Evolutionary conservation across 2,888 invertebrate species (phyloP), one percentile per base, ranked within the genome.

Genomic region (Drosophila multiciliata): DNA sequence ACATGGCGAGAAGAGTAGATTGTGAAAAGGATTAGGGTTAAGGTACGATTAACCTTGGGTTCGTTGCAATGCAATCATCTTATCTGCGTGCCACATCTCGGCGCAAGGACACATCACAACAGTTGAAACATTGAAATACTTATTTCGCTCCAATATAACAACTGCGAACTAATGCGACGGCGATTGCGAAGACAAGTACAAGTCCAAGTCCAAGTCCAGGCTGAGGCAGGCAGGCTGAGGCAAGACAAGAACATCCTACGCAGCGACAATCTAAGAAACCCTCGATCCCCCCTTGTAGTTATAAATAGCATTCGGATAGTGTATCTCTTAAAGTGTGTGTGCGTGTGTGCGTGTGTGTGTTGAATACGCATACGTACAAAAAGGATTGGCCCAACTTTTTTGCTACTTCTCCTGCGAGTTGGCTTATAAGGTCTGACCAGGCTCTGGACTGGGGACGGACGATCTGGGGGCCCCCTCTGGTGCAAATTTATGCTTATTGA

Each of bases 401-500:
- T 64, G 62, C 68, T 70, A 57, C 80, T 63, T 45, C 60, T 49
- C 36, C 35, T 38, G 29, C 57, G 29, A 53, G 48, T 74, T 67
- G 75, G 45, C 63, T 66, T 67, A 60, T 66, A 78, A 58, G 75
- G 75, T 35, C 75, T 48, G 59, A 32, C 9, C 66, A 20, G 33
- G 57, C 36, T 23, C 45, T 64, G 50, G 23, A 40, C 38, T 67
- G 20, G 38, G 26, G 35, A 42, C 73, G 45, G 17, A 57, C 17
- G 9, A 38, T 33, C 48, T 54, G 67, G 49, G 54, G 77, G 85
- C 88, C 91, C 91, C 91, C 91, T 89, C 90, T 81, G 89, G 90
- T 86, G 91, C 89, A 91, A 91, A 91, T 91, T 92, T 91, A 91
- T 91, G 92, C 91, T 92, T 91, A 92, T 91, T 90, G 89, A 89